Evolutionary conservation across 2,797 vertebrate species (phyloP).

Genomic region (Takifugu ocellatus): DNA sequence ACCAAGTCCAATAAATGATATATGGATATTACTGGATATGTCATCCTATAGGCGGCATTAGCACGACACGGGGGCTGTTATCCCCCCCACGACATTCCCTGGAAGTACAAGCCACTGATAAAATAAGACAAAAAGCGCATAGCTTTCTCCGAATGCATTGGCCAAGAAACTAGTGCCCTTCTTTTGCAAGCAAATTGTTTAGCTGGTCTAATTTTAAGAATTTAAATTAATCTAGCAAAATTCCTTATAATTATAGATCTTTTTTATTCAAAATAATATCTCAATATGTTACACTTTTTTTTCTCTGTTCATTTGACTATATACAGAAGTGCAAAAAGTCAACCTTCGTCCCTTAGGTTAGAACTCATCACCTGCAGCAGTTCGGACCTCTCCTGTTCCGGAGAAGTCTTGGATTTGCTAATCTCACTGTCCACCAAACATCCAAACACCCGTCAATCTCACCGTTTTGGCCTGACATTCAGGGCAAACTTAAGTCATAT

Average conservation of each 20-base stretch:
- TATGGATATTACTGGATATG: slow-evolving; percentile 79
- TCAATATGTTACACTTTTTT: slow-evolving; percentile 99
- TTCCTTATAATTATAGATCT: slow-evolving; percentile 99
- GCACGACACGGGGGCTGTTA: slow-evolving; percentile 52
- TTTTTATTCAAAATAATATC: slow-evolving; percentile 99
- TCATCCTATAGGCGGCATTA: slow-evolving; percentile 70
- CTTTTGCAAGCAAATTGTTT: slow-evolving; percentile 93
- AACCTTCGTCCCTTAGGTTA: slow-evolving; percentile 94
- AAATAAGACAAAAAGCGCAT: slow-evolving; percentile 92
- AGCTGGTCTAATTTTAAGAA: slow-evolving; percentile 89
- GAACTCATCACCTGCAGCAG: slow-evolving; percentile 92
- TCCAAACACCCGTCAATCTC: slow-evolving; percentile 69
- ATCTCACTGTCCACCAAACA: slow-evolving; percentile 57
- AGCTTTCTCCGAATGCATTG: slow-evolving; percentile 83
- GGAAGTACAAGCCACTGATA: slow-evolving; percentile 90
- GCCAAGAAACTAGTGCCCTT: slow-evolving; percentile 89
- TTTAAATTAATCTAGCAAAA: slow-evolving; percentile 99
- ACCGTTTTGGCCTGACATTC: slow-evolving; percentile 78
- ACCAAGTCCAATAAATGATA: slow-evolving; percentile 60
- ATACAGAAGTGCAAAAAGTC: slow-evolving; percentile 99
- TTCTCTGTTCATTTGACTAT: slow-evolving; percentile 99
- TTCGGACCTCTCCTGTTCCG: slow-evolving; percentile 68
- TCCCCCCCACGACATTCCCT: slow-evolving; percentile 86
- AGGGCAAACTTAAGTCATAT: slow-evolving; percentile 98
- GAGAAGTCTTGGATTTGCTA: slow-evolving; percentile 55